Conservation (phyloP, 2,113 vertebrate genomes). For the Xiphias gladius region DNA sequence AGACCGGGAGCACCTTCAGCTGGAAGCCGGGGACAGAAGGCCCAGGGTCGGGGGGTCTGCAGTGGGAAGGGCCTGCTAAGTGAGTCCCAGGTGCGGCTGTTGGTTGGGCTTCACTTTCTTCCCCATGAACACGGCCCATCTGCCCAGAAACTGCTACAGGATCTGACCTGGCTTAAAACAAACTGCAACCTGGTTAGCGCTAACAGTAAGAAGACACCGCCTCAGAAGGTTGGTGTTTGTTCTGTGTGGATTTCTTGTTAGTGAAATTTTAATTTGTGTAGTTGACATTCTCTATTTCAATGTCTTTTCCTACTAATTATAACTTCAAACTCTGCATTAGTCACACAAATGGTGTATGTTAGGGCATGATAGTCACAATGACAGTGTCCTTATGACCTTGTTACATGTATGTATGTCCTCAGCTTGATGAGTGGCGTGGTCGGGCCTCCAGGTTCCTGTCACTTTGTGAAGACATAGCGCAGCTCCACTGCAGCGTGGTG, state of each 20-base stretch:
- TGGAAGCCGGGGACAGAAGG: conserved; percentile 63
- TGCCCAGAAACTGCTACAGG: conserved; percentile 84
- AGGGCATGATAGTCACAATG: not conserved
- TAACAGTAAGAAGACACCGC: conserved; percentile 79
- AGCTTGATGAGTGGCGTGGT: conserved; percentile 82
- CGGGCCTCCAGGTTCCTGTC: conserved; percentile 82
- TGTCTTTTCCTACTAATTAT: not conserved
- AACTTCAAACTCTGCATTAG: not conserved
- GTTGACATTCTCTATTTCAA: not conserved
- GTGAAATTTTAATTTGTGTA: not conserved
- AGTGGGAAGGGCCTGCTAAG: conserved; percentile 80
- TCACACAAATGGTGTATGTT: not conserved
- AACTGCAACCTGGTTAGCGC: conserved; percentile 84
- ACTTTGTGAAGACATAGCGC: conserved; percentile 82
- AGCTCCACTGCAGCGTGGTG: conserved; percentile 87
- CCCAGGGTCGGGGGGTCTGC: conserved; percentile 60
- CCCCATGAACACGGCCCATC: conserved; percentile 86
- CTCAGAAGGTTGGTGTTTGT: conserved; percentile 78
- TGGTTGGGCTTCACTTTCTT: conserved; percentile 90
- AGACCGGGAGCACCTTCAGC: conserved; percentile 38
- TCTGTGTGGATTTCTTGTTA: not conserved
- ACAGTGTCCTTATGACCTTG: not conserved
- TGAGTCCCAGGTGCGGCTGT: conserved; percentile 84
- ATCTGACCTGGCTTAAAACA: conserved; percentile 87
- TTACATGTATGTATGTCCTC: not conserved